Evolutionary conservation across 92 coral and sea anemone genomes (phyloP), one percentile per base, ranked within the genome.

Genomic region (Parazoanthus swiftii): DNA sequence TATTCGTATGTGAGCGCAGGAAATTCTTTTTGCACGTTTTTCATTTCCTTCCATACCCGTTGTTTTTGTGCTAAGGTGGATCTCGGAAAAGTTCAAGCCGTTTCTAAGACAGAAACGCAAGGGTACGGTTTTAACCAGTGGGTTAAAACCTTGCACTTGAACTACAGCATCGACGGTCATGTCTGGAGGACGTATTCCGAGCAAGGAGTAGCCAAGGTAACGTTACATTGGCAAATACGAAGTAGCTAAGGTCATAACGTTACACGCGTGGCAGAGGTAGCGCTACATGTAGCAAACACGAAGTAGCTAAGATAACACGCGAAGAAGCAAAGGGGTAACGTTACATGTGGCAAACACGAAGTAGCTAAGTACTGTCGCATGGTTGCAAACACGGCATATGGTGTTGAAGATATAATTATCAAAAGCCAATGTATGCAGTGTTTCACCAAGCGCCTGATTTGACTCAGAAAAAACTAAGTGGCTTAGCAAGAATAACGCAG

Each of bases 151-250:
- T 81, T 81, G 82, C 44, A 81, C 63, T 76, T 90, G 73, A 86
- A 90, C 54, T 90, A 90, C 88, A 90, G 92, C 63, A 90, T 81
- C 58, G 92, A 90, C 74, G 90, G 90, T 6, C 67, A 43, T 46
- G 81, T 86, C 50, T 90, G 92, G 92, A 81, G 48, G 54, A 84
- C 87, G 18, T 84, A 84, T 8, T 84, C 87, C 26, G 87, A 84
- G 58, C 26, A 44, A 8, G 87, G 87, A 36, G 63, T 43, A 15
- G 38, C 86, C 1, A 83, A 83, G 86, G 86, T 83, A 83, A 23
- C 16, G 13, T 20, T 38, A 37, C 21, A 8, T 75, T 39, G 25
- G 46, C 79, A n/a, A 39, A 39, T 11, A 48, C 51, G 10, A 48
- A 48, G 51, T 48, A 48, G 50, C 50, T 46, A 46, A 83, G 86